phyloP scores from a whole-genome alignment of 2,888 invertebrate species.

The Pseudoips prasinana region DNA sequence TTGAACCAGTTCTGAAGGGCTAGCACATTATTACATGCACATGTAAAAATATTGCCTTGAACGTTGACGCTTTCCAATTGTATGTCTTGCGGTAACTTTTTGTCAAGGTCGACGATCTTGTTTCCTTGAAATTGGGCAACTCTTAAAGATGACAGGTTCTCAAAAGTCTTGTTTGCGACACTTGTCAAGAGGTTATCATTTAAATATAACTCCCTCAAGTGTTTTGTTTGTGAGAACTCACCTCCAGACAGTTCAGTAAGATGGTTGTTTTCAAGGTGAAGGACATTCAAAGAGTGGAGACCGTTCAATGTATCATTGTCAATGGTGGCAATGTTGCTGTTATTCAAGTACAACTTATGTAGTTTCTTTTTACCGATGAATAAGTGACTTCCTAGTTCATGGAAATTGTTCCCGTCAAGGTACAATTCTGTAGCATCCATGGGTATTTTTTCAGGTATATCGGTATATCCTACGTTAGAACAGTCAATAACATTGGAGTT shows the following conservation, averaged over 20 bases:
- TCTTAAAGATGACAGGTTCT: constrained; percentile 86
- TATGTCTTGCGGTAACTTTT: constrained; percentile 82
- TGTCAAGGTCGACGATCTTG: constrained; percentile 86
- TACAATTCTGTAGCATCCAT: constrained; percentile 95
- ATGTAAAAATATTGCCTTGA: constrained; percentile 90
- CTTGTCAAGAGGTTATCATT: constrained; percentile 89
- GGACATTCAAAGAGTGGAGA: constrained; percentile 85
- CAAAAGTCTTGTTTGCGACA: constrained; percentile 89
- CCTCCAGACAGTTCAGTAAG: constrained; percentile 87
- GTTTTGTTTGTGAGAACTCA: constrained; percentile 90
- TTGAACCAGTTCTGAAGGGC: constrained; percentile 86
- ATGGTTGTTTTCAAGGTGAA: constrained; percentile 90
- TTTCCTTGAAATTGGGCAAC: constrained; percentile 89
- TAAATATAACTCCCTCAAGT: constrained; percentile 89
- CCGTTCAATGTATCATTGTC: constrained; percentile 92
- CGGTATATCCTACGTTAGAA: constrained; percentile 86
- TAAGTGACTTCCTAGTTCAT: constrained; percentile 88
- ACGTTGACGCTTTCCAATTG: constrained; percentile 85
- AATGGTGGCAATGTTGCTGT: constrained; percentile 87
- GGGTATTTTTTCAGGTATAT: constrained; percentile 89
- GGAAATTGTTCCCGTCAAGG: constrained; percentile 90
- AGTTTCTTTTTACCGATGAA: constrained; percentile 93
- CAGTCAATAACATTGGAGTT: constrained; percentile 92
- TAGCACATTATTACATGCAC: constrained; percentile 86
- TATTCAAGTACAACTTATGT: constrained; percentile 88